Base-by-base conservation (phyloP, 92 coral and sea anemone genomes). In the Montipora capitata region DNA sequence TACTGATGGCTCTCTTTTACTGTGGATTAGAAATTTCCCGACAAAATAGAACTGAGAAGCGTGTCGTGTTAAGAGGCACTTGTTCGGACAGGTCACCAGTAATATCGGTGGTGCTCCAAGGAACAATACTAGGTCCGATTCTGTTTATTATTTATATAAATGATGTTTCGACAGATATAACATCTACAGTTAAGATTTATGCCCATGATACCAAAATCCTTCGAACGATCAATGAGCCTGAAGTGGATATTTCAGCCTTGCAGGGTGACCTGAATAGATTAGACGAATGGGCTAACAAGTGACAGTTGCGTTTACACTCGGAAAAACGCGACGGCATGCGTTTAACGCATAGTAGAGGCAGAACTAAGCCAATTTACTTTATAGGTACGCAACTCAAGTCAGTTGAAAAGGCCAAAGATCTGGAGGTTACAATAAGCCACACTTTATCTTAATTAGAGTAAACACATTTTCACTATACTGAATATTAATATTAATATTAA, bases 261-360 rank as follows among this genome's bases (percentile, higher is more conserved):
- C 74, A 68, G 48, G 4, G 9, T 35, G 74, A 68, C 3, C 74
- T 68, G 43, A 68, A 68, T 40, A 68, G 64, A 45, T 45, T 45
- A 45, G 9, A 8, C 9, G 51, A 45, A 5, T 45, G 51, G 51
- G 51, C 51, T 45, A 58, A 7, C 64, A 58, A 58, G 64, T 58
- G 16, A 17, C 64, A 58, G 3, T 58, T 58, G 20, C 14, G 64
- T n/a, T 58, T 58, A 14, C 5, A 58, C 14, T n/a, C 15, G 16
- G 64, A 58, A 58, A 58, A 58, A 45, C 8, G 51, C 9, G 51
- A 45, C 1, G 51, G 5, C 7, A 45, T 45, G 51, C 51, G 51
- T 4, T 1, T 5, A 12, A 58, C 64, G n/a, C 64, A 58, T 4
- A 58, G 14, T 4, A 58, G 16, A n/a, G 64, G 13, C 17, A 63